Conservation (phyloP, 2,888 invertebrate species). For the Synergus japonicus region DNA sequence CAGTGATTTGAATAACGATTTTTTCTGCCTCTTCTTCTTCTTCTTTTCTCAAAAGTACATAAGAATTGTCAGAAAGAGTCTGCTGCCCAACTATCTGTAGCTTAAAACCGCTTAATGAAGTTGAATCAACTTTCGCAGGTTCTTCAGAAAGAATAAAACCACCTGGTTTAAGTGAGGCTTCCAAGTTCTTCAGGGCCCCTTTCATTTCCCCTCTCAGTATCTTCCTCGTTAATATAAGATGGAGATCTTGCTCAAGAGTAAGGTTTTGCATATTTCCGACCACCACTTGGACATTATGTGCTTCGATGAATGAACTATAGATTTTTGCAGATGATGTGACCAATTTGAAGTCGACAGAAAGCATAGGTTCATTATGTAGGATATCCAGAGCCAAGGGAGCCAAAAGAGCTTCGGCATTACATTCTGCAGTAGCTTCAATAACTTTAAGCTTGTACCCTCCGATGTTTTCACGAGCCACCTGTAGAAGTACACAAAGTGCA, state of each 20-base stretch:
- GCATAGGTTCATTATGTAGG: conserved; percentile 86
- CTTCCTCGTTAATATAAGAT: conserved; percentile 84
- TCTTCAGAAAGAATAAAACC: conserved; percentile 89
- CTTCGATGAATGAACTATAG: conserved; percentile 80
- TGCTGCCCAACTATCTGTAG: conserved; percentile 82
- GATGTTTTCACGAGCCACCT: conserved; percentile 89
- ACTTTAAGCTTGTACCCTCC: conserved; percentile 84
- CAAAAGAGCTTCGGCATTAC: conserved; percentile 83
- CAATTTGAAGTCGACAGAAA: conserved; percentile 81
- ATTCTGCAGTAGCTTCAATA: conserved; percentile 83
- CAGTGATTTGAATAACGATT: conserved; percentile 83
- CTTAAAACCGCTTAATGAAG: conserved; percentile 69
- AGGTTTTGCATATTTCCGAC: conserved; percentile 81
- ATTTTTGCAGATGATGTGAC: conserved; percentile 79
- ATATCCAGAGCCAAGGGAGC: conserved; percentile 81
- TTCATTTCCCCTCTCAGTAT: conserved; percentile 80
- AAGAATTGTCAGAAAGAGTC: conserved; percentile 81
- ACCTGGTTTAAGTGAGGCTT: conserved; percentile 82
- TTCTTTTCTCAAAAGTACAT: conserved; percentile 85
- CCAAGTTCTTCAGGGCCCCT: conserved; percentile 80
- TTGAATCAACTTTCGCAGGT: conserved; percentile 72
- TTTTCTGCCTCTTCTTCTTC: conserved; percentile 72
- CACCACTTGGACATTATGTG: conserved; percentile 82
- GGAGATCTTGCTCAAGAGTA: conserved; percentile 83
- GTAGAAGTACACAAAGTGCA: conserved; percentile 85